Conservation (phyloP, 2,113 vertebrate genomes). For the Trematocara stigmaticum region DNA sequence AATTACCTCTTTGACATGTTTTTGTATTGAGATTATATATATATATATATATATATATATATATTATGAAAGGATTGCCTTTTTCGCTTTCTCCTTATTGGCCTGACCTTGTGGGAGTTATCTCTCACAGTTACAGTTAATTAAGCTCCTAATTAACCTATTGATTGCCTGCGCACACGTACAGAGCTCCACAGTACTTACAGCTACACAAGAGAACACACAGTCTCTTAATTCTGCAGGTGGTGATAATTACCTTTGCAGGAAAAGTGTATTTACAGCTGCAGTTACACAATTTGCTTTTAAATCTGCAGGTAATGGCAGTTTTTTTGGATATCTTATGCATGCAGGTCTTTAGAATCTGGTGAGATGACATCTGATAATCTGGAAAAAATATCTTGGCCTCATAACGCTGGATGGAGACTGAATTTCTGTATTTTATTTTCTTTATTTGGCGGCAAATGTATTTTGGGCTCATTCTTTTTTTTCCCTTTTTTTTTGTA, state of each 20-base stretch:
- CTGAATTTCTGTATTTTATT: neutral
- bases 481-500: neutral
- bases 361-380: neutral
- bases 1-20: neutral
- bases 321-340: neutral
- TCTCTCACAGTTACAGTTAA: constrained; percentile 37
- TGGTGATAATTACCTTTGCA: neutral
- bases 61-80: neutral
- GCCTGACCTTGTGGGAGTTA: constrained; percentile 29
- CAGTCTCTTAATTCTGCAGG: neutral
- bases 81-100: neutral
- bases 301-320: neutral
- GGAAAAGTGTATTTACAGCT: neutral
- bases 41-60: neutral
- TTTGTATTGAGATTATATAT: constrained; percentile 9
- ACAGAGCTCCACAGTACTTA: neutral
- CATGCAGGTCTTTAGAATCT: neutral
- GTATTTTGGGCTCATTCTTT: neutral
- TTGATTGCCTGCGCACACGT: constrained; percentile 35
- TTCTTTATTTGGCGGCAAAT: neutral
- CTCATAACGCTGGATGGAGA: neutral
- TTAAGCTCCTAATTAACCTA: constrained; percentile 60
- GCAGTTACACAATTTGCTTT: neutral
- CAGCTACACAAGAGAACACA: neutral
- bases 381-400: neutral